Evolutionary conservation across 2,888 invertebrate genomes (phyloP).

Genomic region (Cyrtodaria siliqua): DNA sequence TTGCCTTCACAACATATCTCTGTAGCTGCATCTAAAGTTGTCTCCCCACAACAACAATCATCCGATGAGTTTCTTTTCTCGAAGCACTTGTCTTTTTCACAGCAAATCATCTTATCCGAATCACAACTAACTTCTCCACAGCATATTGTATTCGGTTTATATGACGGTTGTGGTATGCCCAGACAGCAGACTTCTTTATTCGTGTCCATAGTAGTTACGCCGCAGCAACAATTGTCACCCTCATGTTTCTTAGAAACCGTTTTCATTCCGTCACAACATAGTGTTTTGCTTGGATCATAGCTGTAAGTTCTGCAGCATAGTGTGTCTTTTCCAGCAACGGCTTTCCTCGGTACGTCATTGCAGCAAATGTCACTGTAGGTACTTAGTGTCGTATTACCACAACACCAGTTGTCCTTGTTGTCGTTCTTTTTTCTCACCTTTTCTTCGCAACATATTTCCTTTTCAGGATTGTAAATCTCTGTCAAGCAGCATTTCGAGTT

Average conservation of each 20-base stretch:
- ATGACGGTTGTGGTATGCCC: constrained; percentile 33
- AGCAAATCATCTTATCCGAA: constrained; percentile 34
- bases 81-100: constrained; percentile 36
- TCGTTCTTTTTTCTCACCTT: constrained; percentile 38
- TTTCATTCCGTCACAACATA: constrained; percentile 44
- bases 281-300: constrained; percentile 35
- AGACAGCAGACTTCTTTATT: constrained; percentile 43
- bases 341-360: constrained; percentile 39
- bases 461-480: constrained; percentile 38
- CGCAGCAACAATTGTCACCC: constrained; percentile 55
- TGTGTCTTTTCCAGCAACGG: constrained; percentile 41
- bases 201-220: constrained; percentile 49
- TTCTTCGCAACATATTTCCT: constrained; percentile 49
- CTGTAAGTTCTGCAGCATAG: constrained; percentile 36
- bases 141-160: constrained; percentile 39
- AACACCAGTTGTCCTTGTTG: constrained; percentile 52
- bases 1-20: constrained; percentile 53
- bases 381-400: constrained; percentile 49
- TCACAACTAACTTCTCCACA: constrained; percentile 48
- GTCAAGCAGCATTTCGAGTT: constrained; percentile 45
- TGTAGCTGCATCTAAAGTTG: constrained; percentile 50
- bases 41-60: constrained; percentile 53
- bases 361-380: constrained; percentile 46
- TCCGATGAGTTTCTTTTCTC: constrained; percentile 43
- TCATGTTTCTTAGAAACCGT: constrained; percentile 28